Conservation (phyloP, 1,140 invertebrate genomes). For the Harpegnathos saltator region DNA sequence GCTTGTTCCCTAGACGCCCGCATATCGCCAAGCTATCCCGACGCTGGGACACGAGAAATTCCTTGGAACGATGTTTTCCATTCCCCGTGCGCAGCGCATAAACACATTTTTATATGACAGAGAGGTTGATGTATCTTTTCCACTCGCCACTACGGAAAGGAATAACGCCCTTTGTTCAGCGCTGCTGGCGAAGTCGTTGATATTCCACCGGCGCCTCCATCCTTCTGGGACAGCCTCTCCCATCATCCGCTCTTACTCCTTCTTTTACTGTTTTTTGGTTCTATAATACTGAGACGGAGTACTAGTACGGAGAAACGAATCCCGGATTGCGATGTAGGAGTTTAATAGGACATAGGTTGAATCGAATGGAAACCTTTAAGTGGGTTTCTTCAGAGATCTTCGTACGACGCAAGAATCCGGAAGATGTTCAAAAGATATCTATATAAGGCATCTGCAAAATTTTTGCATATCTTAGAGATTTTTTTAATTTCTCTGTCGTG, state of each 20-base stretch:
- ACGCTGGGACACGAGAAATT: slow-evolving; percentile 11
- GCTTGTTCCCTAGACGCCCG: not conserved
- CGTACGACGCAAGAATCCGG: not conserved
- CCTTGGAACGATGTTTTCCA: slow-evolving; percentile 72
- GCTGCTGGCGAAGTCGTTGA: slow-evolving; percentile 77
- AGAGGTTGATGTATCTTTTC: slow-evolving; percentile 81
- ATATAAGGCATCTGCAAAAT: not conserved
- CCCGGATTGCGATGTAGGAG: slow-evolving; percentile 12
- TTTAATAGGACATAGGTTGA: slow-evolving; percentile 35
- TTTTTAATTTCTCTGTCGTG: not conserved
- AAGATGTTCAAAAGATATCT: slow-evolving; percentile 23
- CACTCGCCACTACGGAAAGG: slow-evolving; percentile 69
- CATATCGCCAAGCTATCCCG: slow-evolving; percentile 16
- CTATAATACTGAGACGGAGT: slow-evolving; percentile 16
- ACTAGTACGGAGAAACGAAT: slow-evolving; percentile 19
- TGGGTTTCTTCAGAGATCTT: slow-evolving; percentile 6
- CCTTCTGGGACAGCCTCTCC: slow-evolving; percentile 72
- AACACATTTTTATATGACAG: slow-evolving; percentile 84
- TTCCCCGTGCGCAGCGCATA: slow-evolving; percentile 76
- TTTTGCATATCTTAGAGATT: slow-evolving; percentile 3
- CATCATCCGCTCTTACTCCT: slow-evolving; percentile 14
- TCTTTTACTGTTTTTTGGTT: slow-evolving; percentile 33
- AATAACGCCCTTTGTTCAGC: slow-evolving; percentile 78
- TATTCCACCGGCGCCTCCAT: slow-evolving; percentile 79
- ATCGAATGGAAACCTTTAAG: slow-evolving; percentile 35